These are phyloP conservation scores for Syndactyla subalaris DNA, from an alignment of 2,797 vertebrate species.

Conservation along the genomic window DNA sequence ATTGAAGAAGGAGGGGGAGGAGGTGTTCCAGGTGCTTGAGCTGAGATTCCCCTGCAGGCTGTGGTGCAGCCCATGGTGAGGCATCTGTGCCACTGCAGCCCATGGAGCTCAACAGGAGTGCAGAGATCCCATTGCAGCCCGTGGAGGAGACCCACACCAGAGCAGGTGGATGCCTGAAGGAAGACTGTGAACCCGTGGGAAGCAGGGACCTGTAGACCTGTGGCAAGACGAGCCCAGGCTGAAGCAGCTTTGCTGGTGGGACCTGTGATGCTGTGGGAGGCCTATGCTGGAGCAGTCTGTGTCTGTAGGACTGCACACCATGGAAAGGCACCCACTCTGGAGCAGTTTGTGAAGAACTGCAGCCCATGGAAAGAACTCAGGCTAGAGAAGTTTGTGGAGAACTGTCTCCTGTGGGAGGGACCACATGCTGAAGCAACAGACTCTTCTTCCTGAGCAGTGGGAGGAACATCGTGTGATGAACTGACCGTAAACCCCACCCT, in stretches of 20 bases:
- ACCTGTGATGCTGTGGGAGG: neutral
- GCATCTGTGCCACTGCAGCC: neutral
- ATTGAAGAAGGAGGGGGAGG: neutral
- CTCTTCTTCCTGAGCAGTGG: neutral
- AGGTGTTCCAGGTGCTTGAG: neutral
- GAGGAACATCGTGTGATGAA: neutral
- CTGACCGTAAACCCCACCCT: neutral
- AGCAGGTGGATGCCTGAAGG: neutral
- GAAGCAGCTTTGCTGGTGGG: neutral
- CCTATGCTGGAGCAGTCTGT: neutral
- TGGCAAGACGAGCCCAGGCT: fast-evolving
- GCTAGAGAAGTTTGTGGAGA: neutral
- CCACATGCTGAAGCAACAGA: neutral
- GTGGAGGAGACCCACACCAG: fast-evolving
- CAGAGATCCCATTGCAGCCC: neutral
- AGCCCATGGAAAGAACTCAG: no score
- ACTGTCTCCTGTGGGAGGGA: neutral
- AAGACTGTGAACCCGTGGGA: neutral
- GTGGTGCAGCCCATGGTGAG: neutral
- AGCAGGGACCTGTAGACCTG: neutral
- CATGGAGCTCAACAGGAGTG: fast-evolving
- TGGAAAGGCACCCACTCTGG: neutral
- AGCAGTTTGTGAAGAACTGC: neutral
- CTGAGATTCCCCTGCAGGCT: neutral
- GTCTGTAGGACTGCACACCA: neutral